A percentile compares a stretch with the other conserved stretches of the same genome.
These are phyloP conservation scores for Galaxias olidus DNA, from an alignment of 2,797 vertebrate genomes.

Conservation along the genomic window DNA sequence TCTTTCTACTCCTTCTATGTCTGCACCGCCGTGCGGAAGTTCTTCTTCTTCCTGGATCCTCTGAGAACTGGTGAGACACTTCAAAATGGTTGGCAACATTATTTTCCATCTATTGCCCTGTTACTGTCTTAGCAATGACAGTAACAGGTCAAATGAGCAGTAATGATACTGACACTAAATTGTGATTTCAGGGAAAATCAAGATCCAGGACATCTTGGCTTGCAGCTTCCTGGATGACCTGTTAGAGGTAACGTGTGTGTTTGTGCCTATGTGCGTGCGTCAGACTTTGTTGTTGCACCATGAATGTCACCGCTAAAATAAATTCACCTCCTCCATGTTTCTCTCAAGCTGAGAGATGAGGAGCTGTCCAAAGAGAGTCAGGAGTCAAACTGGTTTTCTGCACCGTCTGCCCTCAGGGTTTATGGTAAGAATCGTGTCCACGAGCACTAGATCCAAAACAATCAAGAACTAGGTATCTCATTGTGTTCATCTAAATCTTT, in stretches of 20 bases:
- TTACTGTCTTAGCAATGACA: background rate
- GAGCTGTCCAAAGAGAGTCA: constrained; percentile 98
- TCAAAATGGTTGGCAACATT: background rate
- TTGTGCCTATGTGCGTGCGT: too few relatives aligned
- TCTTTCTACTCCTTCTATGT: constrained; percentile 99
- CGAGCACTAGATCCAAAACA: background rate
- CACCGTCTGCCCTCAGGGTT: constrained; percentile 94
- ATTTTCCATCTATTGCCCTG: background rate
- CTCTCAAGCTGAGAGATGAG: constrained; percentile 91
- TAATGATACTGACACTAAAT: background rate
- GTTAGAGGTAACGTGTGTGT: constrained; percentile 82
- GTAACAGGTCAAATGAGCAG: too few relatives aligned
- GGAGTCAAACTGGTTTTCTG: constrained; percentile 99
- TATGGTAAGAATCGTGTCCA: constrained; percentile 80
- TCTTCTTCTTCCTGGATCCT: constrained; percentile 98
- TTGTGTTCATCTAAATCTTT: background rate
- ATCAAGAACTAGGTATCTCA: too few relatives aligned
- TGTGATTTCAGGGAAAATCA: constrained; percentile 88
- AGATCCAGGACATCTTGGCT: constrained; percentile 98
- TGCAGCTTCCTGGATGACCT: constrained; percentile 98
- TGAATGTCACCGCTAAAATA: too few relatives aligned
- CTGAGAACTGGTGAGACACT: constrained; percentile 87
- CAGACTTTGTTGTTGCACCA: too few relatives aligned
- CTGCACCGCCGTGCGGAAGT: constrained; percentile 96
- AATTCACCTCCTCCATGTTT: constrained; percentile 23